These are phyloP conservation scores for Albula glossodonta DNA, from an alignment of 2,113 vertebrate genomes.

Conservation along the genomic window DNA sequence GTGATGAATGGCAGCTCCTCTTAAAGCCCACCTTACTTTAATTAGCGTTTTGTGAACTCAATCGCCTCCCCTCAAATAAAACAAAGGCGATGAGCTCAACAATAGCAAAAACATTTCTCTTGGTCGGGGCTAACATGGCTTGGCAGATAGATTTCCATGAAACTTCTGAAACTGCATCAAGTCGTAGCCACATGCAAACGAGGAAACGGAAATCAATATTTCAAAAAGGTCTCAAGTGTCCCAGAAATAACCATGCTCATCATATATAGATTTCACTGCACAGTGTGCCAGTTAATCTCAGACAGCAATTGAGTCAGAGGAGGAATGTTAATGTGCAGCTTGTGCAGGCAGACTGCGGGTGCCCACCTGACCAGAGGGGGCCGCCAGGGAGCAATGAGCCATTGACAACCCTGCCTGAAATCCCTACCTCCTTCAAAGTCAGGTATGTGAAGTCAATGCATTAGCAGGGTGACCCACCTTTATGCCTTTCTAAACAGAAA, in stretches of 20 bases:
- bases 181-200: conserved; percentile 32
- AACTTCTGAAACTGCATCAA: conserved; percentile 45
- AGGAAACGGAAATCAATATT: conserved; percentile 32
- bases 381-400: too few relatives aligned
- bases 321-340: too few relatives aligned
- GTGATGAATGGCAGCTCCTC: conserved; percentile 63
- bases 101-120: conserved; percentile 58
- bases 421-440: too few relatives aligned
- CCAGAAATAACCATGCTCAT: neutral
- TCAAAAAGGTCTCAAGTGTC: neutral
- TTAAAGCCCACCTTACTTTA: conserved; percentile 57
- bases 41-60: conserved; percentile 55
- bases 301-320: too few relatives aligned
- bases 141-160: conserved; percentile 51
- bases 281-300: too few relatives aligned
- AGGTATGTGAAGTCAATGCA: too few relatives aligned
- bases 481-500: too few relatives aligned
- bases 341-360: too few relatives aligned
- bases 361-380: too few relatives aligned
- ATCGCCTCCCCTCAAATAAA: conserved; percentile 39
- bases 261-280: too few relatives aligned
- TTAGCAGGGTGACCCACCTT: too few relatives aligned
- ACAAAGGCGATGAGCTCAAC: conserved; percentile 52
- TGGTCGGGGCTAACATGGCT: conserved; percentile 36
- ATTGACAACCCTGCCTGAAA: too few relatives aligned